Evolutionary conservation across 2,797 vertebrate genomes (phyloP).

Genomic region (Salmo trutta): DNA sequence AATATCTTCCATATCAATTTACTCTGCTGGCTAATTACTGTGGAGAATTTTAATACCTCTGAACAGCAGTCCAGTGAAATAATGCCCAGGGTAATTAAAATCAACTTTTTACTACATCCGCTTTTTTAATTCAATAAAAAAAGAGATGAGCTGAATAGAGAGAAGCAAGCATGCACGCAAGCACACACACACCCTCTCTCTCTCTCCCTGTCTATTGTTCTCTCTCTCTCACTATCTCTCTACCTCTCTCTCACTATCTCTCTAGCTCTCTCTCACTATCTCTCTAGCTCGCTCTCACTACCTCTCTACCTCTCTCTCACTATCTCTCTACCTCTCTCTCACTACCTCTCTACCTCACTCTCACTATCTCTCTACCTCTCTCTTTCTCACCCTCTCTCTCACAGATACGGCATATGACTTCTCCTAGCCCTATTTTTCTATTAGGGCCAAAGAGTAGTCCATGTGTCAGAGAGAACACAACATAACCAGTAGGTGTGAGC

Average conservation of each 20-base stretch:
- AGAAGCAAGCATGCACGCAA: slow-evolving; percentile 1
- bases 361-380: background rate
- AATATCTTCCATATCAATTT: slow-evolving; percentile 52
- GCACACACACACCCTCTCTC: background rate
- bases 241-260: background rate
- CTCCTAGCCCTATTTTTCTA: background rate
- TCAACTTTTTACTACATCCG: slow-evolving; percentile 6
- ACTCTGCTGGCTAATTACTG: slow-evolving; percentile 46
- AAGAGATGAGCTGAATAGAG: slow-evolving; percentile 13
- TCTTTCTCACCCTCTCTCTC: background rate
- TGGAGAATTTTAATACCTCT: slow-evolving; percentile 29
- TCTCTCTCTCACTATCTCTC: background rate
- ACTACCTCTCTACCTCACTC: too few relatives aligned
- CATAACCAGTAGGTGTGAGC: background rate
- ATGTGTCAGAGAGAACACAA: slow-evolving; percentile 1
- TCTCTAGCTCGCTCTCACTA: background rate
- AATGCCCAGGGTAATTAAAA: slow-evolving; percentile 45
- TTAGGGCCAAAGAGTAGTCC: background rate
- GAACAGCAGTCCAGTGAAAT: slow-evolving; percentile 34
- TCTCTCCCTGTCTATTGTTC: background rate
- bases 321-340: background rate
- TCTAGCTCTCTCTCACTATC: background rate
- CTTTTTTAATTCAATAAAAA: slow-evolving; percentile 27
- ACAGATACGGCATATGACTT: background rate
- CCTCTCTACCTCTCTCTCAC: background rate